These are phyloP conservation scores for Telenomus remus DNA, from an alignment of 1,140 invertebrate genomes.

Conservation along the genomic window DNA sequence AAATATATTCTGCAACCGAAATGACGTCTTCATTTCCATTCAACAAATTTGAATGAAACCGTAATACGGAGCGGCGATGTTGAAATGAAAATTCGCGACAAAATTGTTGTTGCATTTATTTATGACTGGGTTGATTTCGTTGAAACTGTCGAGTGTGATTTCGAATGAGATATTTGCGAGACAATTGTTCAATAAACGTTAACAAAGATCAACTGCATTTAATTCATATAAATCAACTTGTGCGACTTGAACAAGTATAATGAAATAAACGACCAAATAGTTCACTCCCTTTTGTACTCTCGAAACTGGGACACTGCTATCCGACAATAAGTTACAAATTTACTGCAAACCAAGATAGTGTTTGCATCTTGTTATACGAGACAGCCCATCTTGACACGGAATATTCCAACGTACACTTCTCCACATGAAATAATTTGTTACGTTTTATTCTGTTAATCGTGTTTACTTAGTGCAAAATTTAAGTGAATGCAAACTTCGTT, in stretches of 20 bases:
- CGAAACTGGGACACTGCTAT: conserved; percentile 42
- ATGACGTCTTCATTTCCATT: too few species aligned
- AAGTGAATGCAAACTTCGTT: conserved; percentile 13
- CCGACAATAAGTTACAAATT: conserved; percentile 51
- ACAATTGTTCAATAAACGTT: too few species aligned
- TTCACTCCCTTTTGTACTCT: conserved; percentile 37
- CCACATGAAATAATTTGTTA: conserved; percentile 20
- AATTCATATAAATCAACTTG: conserved; percentile 41
- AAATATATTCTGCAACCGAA: too few species aligned
- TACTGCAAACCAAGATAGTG: conserved; percentile 45
- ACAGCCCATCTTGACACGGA: conserved; percentile 33
- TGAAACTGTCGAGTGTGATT: too few species aligned
- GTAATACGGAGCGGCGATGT: background rate
- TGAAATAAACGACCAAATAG: conserved; percentile 46
- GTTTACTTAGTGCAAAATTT: background rate
- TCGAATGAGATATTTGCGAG: too few species aligned
- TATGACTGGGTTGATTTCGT: background rate
- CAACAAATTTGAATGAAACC: too few species aligned
- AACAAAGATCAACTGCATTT: conserved; percentile 23
- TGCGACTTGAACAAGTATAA: conserved; percentile 35
- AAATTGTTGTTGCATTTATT: background rate
- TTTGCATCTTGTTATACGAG: conserved; percentile 47
- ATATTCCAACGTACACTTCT: conserved; percentile 14
- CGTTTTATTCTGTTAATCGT: conserved; percentile 19
- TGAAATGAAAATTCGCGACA: background rate